These are phyloP conservation scores for Hucho hucho DNA, from an alignment of 2,113 vertebrate genomes.

Conservation along the genomic window DNA sequence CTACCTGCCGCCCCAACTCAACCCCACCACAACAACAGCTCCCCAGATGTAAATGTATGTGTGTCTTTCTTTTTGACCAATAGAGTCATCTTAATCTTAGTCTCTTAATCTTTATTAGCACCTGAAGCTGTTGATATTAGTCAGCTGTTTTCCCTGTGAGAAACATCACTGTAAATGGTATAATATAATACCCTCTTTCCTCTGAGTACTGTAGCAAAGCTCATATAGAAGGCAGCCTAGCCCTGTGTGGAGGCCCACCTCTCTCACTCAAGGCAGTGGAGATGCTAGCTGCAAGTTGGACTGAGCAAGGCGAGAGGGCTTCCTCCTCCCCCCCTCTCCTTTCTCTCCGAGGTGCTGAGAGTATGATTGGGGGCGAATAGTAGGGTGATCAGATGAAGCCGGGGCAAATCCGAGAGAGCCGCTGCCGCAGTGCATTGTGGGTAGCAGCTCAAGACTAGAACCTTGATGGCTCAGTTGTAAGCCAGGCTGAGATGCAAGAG, in stretches of 20 bases:
- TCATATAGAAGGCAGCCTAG: not conserved
- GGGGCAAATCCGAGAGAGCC: not conserved
- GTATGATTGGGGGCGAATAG: constrained; percentile 25
- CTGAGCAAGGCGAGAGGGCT: constrained; percentile 15
- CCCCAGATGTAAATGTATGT: no score
- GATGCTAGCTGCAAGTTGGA: constrained; percentile 24
- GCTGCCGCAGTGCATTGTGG: constrained; percentile 40
- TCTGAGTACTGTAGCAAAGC: not conserved
- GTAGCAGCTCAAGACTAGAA: constrained; percentile 16
- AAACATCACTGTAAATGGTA: not conserved
- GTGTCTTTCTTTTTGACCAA: no score
- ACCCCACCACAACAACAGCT: no score
- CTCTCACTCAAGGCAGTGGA: not conserved
- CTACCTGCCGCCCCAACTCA: no score
- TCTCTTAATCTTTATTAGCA: not conserved
- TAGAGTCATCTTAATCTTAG: no score
- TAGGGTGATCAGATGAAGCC: constrained; percentile 27
- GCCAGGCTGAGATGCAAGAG: constrained; percentile 33
- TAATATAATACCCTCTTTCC: not conserved
- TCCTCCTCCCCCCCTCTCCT: not conserved
- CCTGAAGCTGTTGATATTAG: not conserved
- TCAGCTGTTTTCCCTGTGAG: not conserved
- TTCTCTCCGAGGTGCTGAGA: not conserved
- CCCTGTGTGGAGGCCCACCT: constrained; percentile 7
- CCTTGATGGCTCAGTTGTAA: constrained; percentile 47